These are phyloP conservation scores for Melanophora roralis DNA, from an alignment of 2,888 invertebrate species.

Conservation along the genomic window DNA sequence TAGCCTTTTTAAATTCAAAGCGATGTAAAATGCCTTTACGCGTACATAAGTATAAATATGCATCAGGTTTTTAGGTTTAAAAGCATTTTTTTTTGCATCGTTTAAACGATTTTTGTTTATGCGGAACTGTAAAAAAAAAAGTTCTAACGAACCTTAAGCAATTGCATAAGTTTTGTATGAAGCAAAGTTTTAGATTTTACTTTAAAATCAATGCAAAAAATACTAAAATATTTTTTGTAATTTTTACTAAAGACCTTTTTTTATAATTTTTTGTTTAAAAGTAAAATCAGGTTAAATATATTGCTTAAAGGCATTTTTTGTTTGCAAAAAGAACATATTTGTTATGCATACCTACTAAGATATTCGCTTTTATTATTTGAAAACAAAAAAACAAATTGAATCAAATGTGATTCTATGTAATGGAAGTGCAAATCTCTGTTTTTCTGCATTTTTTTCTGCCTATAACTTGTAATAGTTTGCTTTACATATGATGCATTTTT, in stretches of 20 bases:
- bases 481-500: no score
- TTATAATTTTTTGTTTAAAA: background rate
- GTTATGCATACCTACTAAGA: background rate
- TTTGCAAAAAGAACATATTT: slow-evolving; percentile 7
- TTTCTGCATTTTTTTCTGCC: background rate
- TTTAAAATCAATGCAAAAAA: background rate
- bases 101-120: no score
- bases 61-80: no score
- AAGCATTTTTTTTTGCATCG: no score
- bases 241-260: slow-evolving; percentile 6
- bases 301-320: slow-evolving; percentile 46
- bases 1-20: no score
- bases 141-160: slow-evolving; percentile 2
- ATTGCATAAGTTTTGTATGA: slow-evolving; percentile 27
- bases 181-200: slow-evolving; percentile 1
- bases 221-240: background rate
- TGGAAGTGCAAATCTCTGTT: background rate
- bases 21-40: no score
- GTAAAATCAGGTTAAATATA: slow-evolving; percentile 35
- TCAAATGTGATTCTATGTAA: background rate
- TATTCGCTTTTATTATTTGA: background rate
- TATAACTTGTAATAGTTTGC: no score
- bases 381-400: background rate
- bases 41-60: no score
- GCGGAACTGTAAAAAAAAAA: background rate